Evolutionary conservation across 2,797 vertebrate genomes (phyloP).

Genomic region (Betta splendens): DNA sequence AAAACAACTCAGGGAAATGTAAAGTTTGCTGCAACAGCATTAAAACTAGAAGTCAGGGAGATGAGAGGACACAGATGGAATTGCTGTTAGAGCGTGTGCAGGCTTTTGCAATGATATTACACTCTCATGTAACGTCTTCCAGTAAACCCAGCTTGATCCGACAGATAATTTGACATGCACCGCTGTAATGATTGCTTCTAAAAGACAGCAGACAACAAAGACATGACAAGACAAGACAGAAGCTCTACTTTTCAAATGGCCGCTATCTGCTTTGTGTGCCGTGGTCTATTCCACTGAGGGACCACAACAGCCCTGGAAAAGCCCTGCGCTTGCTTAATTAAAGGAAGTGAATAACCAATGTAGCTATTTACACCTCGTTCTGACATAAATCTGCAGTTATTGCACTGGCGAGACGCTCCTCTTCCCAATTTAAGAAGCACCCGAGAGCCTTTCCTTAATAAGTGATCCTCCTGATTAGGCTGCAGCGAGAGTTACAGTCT

Average conservation of each 20-base stretch:
- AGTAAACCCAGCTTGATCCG: conserved; percentile 45
- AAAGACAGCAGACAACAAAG: conserved; percentile 19
- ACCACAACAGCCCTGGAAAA: conserved; percentile 53
- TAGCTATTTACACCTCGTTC: conserved; percentile 76
- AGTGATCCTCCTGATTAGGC: conserved; percentile 79
- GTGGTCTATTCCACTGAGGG: conserved; percentile 52
- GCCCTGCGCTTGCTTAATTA: conserved; percentile 81
- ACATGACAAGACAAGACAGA: too few species aligned
- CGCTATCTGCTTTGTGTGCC: too few species aligned
- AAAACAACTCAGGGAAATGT: conserved; percentile 51
- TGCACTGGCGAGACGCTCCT: conserved; percentile 72
- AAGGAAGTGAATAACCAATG: conserved; percentile 67
- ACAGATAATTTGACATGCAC: conserved; percentile 51
- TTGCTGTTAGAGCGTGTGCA: conserved; percentile 52
- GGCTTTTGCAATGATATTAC: conserved; percentile 53
- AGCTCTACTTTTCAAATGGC: too few species aligned
- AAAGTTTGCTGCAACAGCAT: conserved; percentile 58
- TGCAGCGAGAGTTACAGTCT: conserved; percentile 53
- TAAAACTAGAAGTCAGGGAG: conserved; percentile 49
- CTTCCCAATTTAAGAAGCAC: conserved; percentile 71
- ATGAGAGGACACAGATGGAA: conserved; percentile 51
- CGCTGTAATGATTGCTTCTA: conserved; percentile 32
- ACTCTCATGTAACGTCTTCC: conserved; percentile 34
- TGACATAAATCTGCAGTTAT: conserved; percentile 83
- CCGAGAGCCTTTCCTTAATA: conserved; percentile 80